Evolutionary conservation across 2,888 invertebrate genomes (phyloP).

Genomic region (Parnassius smintheus): DNA sequence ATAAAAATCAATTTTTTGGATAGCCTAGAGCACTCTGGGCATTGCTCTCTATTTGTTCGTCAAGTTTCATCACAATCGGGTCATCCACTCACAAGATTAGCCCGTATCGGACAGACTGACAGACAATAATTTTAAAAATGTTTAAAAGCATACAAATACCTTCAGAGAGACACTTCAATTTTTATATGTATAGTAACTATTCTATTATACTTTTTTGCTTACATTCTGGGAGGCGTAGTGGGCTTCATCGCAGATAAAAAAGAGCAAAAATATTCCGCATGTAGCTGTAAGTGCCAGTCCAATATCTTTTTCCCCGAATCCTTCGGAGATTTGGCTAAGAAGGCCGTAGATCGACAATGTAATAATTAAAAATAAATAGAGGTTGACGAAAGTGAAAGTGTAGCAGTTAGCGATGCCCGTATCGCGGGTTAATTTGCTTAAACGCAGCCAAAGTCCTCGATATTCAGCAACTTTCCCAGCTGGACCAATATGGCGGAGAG

Average conservation of each 20-base stretch:
- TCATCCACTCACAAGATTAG: too few relatives aligned
- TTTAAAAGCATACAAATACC: too few relatives aligned
- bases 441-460: slow-evolving; percentile 85
- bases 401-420: slow-evolving; percentile 86
- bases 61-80: too few relatives aligned
- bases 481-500: slow-evolving; percentile 85
- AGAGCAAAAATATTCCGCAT: slow-evolving; percentile 84
- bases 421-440: slow-evolving; percentile 84
- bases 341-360: slow-evolving; percentile 88
- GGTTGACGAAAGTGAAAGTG: slow-evolving; percentile 84
- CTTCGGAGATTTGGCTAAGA: slow-evolving; percentile 86
- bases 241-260: slow-evolving; percentile 87
- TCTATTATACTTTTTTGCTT: slow-evolving; percentile 34
- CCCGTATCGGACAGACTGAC: too few relatives aligned
- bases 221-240: slow-evolving; percentile 88
- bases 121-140: too few relatives aligned
- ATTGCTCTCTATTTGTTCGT: too few relatives aligned
- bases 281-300: slow-evolving; percentile 85
- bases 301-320: slow-evolving; percentile 87
- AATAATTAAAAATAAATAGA: slow-evolving; percentile 87
- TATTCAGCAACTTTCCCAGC: slow-evolving; percentile 86
- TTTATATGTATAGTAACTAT: too few relatives aligned
- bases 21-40: too few relatives aligned
- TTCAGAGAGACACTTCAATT: too few relatives aligned
- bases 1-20: too few relatives aligned